A percentile compares a stretch with the other conserved stretches of the same genome.
phyloP scores from a whole-genome alignment of 2,113 vertebrate species.

The Plestiodon gilberti region DNA sequence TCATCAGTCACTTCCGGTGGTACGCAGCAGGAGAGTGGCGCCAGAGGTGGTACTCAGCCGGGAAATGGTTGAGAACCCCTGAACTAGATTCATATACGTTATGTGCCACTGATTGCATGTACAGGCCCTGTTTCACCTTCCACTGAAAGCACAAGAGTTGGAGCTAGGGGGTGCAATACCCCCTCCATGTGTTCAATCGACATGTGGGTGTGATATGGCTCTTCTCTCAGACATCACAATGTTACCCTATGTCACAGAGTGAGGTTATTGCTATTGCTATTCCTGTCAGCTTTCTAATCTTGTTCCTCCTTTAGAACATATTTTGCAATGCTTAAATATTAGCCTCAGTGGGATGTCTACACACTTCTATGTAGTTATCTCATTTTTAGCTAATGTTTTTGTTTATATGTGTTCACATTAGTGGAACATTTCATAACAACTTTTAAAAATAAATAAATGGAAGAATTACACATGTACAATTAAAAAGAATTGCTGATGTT shows the following conservation, averaged over 20 bases:
- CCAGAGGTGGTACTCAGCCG: too few species aligned
- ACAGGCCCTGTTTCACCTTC: too few species aligned
- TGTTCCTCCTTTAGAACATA: rapidly evolving
- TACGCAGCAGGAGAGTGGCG: too few species aligned
- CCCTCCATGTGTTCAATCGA: neutral
- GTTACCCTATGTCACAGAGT: neutral
- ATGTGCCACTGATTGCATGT: too few species aligned
- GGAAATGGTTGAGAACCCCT: too few species aligned
- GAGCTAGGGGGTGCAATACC: too few species aligned
- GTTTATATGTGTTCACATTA: too few species aligned
- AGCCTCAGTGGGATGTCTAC: rapidly evolving
- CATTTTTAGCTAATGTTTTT: too few species aligned
- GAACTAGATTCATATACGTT: too few species aligned
- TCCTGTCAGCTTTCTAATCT: neutral
- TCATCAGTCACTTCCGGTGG: too few species aligned
- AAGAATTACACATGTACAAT: rapidly evolving
- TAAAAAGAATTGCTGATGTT: rapidly evolving
- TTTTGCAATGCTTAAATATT: rapidly evolving
- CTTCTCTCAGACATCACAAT: neutral
- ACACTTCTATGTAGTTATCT: rapidly evolving
- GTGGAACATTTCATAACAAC: neutral
- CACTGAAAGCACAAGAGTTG: too few species aligned
- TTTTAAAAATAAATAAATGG: neutral
- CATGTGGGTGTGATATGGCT: neutral
- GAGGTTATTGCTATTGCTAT: rapidly evolving